Percentiles rank a stretch among this genome's conserved stretches.
Conservation (phyloP, 2,113 vertebrate genomes). For the Quiscalus mexicanus region DNA sequence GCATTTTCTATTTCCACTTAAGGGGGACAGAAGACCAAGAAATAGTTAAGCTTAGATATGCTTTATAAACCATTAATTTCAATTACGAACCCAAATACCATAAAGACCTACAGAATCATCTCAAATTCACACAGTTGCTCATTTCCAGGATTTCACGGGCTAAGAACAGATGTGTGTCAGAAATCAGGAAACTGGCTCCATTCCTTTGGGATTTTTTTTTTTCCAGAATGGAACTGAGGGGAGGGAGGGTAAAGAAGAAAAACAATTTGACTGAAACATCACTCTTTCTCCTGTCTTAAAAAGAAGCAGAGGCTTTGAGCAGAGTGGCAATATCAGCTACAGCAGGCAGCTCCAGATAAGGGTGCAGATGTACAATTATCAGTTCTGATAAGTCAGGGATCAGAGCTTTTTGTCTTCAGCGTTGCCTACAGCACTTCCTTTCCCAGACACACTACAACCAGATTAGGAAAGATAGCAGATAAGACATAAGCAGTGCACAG, state of each 20-base stretch:
- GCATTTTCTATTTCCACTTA: not conserved
- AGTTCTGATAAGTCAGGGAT: not conserved
- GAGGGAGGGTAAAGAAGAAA: constrained; percentile 29
- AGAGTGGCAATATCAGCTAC: not conserved
- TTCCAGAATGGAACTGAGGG: not conserved
- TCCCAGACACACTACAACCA: constrained; percentile 7
- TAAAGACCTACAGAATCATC: constrained; percentile 57
- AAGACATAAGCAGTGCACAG: not conserved
- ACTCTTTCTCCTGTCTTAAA: not conserved
- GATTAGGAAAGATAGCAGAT: not conserved
- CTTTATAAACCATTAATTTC: constrained; percentile 40
- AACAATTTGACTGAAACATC: not conserved
- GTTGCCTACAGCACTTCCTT: not conserved
- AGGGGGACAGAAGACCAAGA: not conserved
- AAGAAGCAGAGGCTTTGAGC: not conserved
- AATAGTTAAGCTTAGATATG: constrained; percentile 46
- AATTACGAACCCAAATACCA: constrained; percentile 16
- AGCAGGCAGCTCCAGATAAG: not conserved
- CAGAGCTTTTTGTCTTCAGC: not conserved
- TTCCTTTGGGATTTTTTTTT: not conserved
- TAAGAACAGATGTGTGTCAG: constrained; percentile 53
- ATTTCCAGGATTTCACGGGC: constrained; percentile 58
- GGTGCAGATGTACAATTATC: not conserved
- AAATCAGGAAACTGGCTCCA: constrained; percentile 44
- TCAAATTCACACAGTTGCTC: constrained; percentile 54